phyloP scores from a whole-genome alignment of 2,113 vertebrate species.

The Sialia sialis region DNA sequence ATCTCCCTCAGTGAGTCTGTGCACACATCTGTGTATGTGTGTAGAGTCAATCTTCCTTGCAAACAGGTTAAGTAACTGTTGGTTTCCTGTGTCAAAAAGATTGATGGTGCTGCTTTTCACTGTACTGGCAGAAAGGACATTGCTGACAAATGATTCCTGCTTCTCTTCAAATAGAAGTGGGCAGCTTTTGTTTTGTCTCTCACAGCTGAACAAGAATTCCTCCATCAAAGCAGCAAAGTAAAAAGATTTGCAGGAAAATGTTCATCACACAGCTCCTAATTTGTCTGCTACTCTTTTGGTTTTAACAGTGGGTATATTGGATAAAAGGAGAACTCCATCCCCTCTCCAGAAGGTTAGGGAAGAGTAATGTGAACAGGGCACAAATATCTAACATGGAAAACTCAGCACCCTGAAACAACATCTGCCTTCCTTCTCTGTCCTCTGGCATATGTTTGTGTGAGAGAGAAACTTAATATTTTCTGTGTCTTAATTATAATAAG shows the following conservation, averaged over 20 bases:
- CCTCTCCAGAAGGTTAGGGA: neutral
- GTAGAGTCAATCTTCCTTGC: neutral
- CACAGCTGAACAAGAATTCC: neutral
- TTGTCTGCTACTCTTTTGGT: neutral
- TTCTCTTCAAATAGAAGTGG: neutral
- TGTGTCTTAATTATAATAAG: neutral
- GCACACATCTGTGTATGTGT: neutral
- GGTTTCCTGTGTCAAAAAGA: neutral
- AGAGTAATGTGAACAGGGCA: neutral
- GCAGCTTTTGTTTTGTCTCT: constrained; percentile 26
- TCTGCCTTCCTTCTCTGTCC: neutral
- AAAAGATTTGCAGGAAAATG: constrained; percentile 4
- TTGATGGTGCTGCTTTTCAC: neutral
- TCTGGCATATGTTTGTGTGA: neutral
- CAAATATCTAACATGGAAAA: neutral
- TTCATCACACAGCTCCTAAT: neutral
- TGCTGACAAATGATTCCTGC: neutral
- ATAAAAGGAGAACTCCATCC: neutral
- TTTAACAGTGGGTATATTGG: neutral
- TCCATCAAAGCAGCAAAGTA: constrained; percentile 12
- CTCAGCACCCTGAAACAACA: neutral
- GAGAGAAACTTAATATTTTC: neutral
- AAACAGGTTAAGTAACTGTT: neutral
- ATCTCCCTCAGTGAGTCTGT: neutral
- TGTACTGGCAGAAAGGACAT: neutral